Evolutionary conservation across 2,113 vertebrate genomes (phyloP), one percentile per base, ranked within the genome.

Genomic region (Pao palembangensis): DNA sequence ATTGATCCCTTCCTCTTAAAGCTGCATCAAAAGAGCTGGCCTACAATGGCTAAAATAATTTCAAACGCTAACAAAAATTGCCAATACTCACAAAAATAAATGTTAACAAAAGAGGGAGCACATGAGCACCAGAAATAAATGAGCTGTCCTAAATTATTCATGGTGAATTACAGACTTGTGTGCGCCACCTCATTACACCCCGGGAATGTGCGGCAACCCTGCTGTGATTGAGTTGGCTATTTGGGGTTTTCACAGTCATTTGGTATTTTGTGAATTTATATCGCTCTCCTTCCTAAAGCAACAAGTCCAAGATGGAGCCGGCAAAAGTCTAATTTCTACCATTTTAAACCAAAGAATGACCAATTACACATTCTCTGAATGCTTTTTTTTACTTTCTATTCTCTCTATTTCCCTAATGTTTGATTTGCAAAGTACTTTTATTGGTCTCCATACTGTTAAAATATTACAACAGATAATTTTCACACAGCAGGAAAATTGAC

Each of bases 1-100:
- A 90, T 89, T 50, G 81, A 89, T 88, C 84, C 34, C 71, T 82
- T 89, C 83, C 73, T 84, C 78, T 73, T 82, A 76, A 83, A 51
- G 67, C 52, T 38, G 56, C 65, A 72, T 84, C 76, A 82, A 72
- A 70, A 74, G 66, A 58, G 60, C 75, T 69, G 63, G 63, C 51
- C 16, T 50, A 61, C 58, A 53, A 69, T 71, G 71, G 77, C 84
- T 83, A 71, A 74, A 77, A 67, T 47, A 19, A 20, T 17, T 11
- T 3, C 8, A 19, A 49, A 49, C 6, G 8, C 14, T 17, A 28
- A 28, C 25, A 28, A 28, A 28, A 28, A 7, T 28, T 28, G 25
- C 25, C 25, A 28, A 28, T 28, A 28, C 25, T 28, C 5, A 28
- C 4, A 28, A 28, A 28, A 4, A 28, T 28, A 28, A 28, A 28